Base-by-base conservation (phyloP, 2,888 invertebrate genomes). In the Notocelia uddmanniana region DNA sequence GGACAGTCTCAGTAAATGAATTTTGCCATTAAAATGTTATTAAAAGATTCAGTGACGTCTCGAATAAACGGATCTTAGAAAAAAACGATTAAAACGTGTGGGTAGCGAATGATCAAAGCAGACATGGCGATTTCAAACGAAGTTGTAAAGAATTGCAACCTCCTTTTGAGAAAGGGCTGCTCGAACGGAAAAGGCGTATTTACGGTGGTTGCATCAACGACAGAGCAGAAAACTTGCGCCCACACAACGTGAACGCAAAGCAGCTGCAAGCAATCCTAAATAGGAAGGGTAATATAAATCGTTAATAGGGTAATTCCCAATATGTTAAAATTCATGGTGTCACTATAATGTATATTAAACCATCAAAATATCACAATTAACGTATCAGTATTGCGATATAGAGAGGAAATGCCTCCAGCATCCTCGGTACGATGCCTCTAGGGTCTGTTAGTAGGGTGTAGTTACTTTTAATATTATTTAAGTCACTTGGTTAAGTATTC, bases 61-160 rank as follows among this genome's bases (percentile, higher is more conserved):
- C 52, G 54, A 64, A 64, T 52, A 52, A 21, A 2, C 6, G 3
- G 9, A 9, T 45, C 3, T 19, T 26, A 13, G 2, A 18, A 19
- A 31, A 48, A 54, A 45, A 9, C n/a, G 19, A n/a, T n/a, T 31
- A 13, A 34, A 59, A 6, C 31, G 48, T 19, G 69, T 63, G 18
- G 69, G 69, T 11, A 26, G 19, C 9, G 34, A 19, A 58, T 37
- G 50, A 34, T 59, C 52, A 19, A 54, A 45, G 48, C 18, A 34
- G 19, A 54, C 15, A 23, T 45, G 23, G n/a, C 9, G 1, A 8
- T 69, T 52, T 69, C 34, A 60, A 69, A 54, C 60, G 52, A 31
- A 26, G 15, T 68, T 26, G 26, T 23, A 55, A 63, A 19, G 62
- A 48, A 62, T 41, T 23, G 55, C 55, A 62, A 11, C 26, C 23